A percentile compares a stretch with the other conserved stretches of the same genome.
phyloP scores from a whole-genome alignment of 2,797 vertebrate genomes.

The Tapirus indicus region DNA sequence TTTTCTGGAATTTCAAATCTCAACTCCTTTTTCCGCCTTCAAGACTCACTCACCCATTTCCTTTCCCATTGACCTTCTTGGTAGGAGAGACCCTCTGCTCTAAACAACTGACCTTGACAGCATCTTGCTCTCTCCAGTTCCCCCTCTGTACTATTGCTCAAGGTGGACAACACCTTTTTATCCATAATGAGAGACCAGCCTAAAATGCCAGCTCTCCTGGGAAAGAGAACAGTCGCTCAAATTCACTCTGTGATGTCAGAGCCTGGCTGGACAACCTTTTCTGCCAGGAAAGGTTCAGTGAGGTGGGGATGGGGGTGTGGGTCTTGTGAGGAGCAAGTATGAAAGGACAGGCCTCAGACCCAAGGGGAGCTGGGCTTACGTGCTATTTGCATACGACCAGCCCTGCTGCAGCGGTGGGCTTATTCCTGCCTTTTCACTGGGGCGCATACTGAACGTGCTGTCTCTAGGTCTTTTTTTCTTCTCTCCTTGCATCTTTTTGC shows the following conservation, averaged over 20 bases:
- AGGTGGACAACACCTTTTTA: not conserved
- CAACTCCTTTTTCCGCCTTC: not conserved
- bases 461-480: not conserved
- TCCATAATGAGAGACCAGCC: not conserved
- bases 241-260: not conserved
- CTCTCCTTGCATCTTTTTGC: not conserved
- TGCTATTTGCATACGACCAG: not conserved
- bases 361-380: not conserved
- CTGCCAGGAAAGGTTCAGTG: not conserved
- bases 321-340: accelerated
- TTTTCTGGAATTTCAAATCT: not conserved
- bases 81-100: not conserved
- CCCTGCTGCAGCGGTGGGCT: accelerated
- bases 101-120: not conserved
- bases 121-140: not conserved
- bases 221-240: not conserved
- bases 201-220: not conserved
- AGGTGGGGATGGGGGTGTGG: accelerated
- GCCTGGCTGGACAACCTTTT: not conserved
- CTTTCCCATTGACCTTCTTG: not conserved
- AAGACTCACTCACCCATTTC: not conserved
- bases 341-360: accelerated
- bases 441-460: accelerated
- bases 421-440: not conserved
- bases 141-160: not conserved